Evolutionary conservation across 35 echinoderm and acorn worm species (phyloP).

Genomic region (Ophiothrix spiculata): DNA sequence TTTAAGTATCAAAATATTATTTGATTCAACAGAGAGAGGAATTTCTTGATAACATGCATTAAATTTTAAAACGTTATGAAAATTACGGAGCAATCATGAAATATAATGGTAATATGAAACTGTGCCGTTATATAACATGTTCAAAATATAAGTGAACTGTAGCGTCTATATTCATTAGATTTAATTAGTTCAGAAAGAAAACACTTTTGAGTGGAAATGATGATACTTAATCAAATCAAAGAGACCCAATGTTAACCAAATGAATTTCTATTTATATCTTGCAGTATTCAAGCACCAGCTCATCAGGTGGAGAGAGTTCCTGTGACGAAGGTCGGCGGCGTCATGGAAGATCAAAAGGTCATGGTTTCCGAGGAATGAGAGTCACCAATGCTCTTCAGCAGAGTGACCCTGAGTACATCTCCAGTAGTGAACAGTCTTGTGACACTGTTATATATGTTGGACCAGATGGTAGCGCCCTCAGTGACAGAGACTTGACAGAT

Average conservation of each 20-base stretch:
- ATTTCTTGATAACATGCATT: not conserved
- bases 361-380: conserved; percentile 48
- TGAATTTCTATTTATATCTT: conserved; percentile 28
- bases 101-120: not conserved
- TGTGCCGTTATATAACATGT: not conserved
- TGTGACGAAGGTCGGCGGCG: conserved; percentile 93
- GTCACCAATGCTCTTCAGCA: conserved; percentile 92
- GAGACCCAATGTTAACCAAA: too few species aligned
- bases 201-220: too few species aligned
- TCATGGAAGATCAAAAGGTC: conserved; percentile 32
- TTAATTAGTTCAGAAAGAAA: too few species aligned
- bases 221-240: too few species aligned
- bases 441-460: conserved; percentile 88
- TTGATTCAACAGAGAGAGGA: conserved; percentile 1
- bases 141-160: not conserved
- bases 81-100: not conserved
- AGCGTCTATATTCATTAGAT: not conserved
- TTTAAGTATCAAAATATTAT: not conserved
- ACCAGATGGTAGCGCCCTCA: conserved; percentile 80
- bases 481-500: conserved; percentile 91
- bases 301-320: conserved; percentile 96
- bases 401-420: conserved; percentile 98
- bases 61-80: not conserved
- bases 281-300: conserved; percentile 98
- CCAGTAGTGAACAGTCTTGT: conserved; percentile 97